phyloP scores from a whole-genome alignment of 2,113 vertebrate genomes.

The Suricata suricatta region DNA sequence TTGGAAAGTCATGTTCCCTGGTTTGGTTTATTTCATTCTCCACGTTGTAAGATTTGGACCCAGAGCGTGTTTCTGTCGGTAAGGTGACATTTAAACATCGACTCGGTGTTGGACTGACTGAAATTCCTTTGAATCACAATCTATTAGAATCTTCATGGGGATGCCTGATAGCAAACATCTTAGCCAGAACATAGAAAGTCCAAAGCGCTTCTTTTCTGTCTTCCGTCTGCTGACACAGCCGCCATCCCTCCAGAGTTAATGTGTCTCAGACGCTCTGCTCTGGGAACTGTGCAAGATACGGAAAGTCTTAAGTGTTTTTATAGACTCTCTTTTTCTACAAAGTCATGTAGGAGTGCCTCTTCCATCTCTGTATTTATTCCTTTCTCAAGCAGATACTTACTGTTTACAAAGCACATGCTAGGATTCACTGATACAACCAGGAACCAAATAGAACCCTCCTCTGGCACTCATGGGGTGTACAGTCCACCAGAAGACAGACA shows the following conservation, averaged over 20 bases:
- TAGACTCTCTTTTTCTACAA: not conserved
- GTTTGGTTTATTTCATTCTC: not conserved
- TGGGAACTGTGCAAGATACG: not conserved
- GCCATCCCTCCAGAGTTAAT: not conserved
- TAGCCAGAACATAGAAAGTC: not conserved
- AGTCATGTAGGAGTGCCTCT: not conserved
- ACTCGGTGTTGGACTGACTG: not conserved
- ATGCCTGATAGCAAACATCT: not conserved
- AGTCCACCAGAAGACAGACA: not conserved
- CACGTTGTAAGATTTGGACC: not conserved
- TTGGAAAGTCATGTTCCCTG: not conserved
- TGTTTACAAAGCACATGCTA: not conserved
- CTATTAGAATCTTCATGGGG: not conserved
- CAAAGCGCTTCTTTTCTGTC: not conserved
- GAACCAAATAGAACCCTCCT: not conserved
- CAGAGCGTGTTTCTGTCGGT: not conserved
- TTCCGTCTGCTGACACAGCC: not conserved
- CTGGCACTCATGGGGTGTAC: too few species aligned
- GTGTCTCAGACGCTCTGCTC: not conserved
- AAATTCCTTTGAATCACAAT: not conserved
- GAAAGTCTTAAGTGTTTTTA: not conserved
- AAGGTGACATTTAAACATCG: not conserved
- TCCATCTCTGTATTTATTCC: not conserved
- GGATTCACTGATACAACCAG: not conserved
- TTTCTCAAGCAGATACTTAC: not conserved